Base-by-base conservation (phyloP, 1,140 invertebrate species). In the Platyura marginata region DNA sequence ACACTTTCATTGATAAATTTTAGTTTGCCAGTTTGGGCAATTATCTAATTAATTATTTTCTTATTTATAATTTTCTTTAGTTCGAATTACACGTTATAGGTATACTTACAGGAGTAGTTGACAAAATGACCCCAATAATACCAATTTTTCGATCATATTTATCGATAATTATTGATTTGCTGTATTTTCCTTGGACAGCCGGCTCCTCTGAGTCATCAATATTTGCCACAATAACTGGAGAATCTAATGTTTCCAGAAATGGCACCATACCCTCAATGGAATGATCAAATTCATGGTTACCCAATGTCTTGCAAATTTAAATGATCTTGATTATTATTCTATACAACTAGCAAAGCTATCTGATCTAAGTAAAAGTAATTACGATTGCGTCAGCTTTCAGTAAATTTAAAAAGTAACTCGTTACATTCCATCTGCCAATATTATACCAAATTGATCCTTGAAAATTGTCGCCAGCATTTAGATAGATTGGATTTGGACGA, bases 241-340 rank as follows among this genome's bases (percentile, higher is more conserved):
- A 69, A 2, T 74, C 62, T 5, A 84, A 52, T 4, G 58, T 61
- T 49, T 72, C 55, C 10, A 90, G 49, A 56, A 87, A 89, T 0
- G 81, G 79, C 1, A 80, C 66, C 0, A 89, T 49, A 0, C 82
- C 85, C 35, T 64, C 70, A 1, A 89, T 64, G 0, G 72, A 74
- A 51, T 85, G 70, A 51, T 91, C 87, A 54, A 92, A 92, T 55
- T 92, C 88, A 51, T 92, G 88, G 55, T 92, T 92, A 6, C 88
- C 88, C 11, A 91, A 54, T 0, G 81, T 77, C 84, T 87, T 35
- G 8, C n/a, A 20, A 3, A 44, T 35, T 13, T 36, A 44, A 29
- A 16, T 3, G 38, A 38, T 2, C 19, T 40, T 22, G 22, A 23
- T 23, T 33, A 35, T 16, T 20, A 18, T 21, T 21, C 13, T 9